Percentiles rank a stretch among this genome's conserved stretches.
Evolutionary conservation across 2,888 invertebrate species (phyloP).

Genomic region (Lithophane semibrunnea): DNA sequence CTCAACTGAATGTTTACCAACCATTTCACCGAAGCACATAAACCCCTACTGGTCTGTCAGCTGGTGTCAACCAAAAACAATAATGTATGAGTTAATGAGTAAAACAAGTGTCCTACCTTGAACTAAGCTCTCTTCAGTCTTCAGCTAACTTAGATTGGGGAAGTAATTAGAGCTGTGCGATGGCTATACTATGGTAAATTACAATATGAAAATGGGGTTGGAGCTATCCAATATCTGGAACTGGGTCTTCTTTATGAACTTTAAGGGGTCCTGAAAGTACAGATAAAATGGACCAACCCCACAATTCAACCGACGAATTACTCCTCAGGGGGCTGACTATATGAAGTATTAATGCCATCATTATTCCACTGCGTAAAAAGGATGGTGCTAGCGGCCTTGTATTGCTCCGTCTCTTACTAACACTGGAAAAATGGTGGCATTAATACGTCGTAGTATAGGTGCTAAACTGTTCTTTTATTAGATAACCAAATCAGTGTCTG

Average conservation of each 20-base stretch:
- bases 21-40: constrained; percentile 44
- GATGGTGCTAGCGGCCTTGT: no score
- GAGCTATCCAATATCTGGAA: neutral
- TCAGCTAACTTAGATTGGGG: constrained; percentile 56
- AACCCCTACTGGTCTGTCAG: constrained; percentile 62
- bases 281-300: neutral
- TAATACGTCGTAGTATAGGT: no score
- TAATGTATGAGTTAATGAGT: constrained; percentile 76
- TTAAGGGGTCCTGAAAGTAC: neutral
- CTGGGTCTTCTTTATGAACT: neutral
- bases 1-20: constrained; percentile 55
- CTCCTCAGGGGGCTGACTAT: no score
- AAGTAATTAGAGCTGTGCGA: constrained; percentile 37
- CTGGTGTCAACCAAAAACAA: constrained; percentile 75
- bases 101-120: constrained; percentile 79
- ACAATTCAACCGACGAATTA: neutral
- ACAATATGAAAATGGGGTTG: neutral
- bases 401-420: no score
- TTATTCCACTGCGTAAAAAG: no score
- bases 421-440: no score
- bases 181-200: neutral
- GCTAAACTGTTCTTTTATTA: neutral
- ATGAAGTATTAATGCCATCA: no score
- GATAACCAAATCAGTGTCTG: neutral
- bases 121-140: constrained; percentile 75